Base-by-base conservation (phyloP, 2,888 invertebrate genomes). In the Drosophila aldrichi region DNA sequence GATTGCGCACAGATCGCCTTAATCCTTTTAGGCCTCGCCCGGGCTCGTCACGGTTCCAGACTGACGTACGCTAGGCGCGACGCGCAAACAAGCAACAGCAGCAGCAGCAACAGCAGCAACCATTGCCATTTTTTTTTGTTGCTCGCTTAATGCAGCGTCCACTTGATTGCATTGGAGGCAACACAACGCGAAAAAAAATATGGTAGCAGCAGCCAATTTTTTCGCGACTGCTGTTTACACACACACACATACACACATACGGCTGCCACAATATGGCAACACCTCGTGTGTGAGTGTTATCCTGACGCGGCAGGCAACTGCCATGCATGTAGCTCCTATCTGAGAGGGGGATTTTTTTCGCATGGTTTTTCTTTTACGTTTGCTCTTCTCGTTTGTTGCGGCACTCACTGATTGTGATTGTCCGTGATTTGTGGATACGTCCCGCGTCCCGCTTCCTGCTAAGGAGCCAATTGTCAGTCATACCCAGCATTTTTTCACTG, bases 1-100 rank as follows among this genome's bases (percentile, higher is more conserved):
- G 86, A 89, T 88, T 88, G 89, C 89, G 78, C 90, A 79, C 89
- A 89, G 89, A 89, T 90, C 88, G 90, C 89, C 90, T 89, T 90
- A 89, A 89, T 89, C 89, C 90, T 85, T 89, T 89, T 89, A 89
- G 86, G 82, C 82, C 79, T 60, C 57, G 44, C 68, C 55, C 29
- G 48, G 48, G 18, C 32, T 32, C 77, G 71, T 58, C 79, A 72
- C 48, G 75, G 62, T 57, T 61, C 64, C 69, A 43, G 57, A 46
- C 58, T 36, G 66, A 51, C 22, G 55, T 67, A 60, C 65, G 65
- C 51, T 67, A 55, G 68, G 64, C 75, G 61, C 67, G 69, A 62
- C 75, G 46, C 59, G 71, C 71, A 77, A 71, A 75, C 78, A 81
- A 57, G 44, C 55, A 34, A 29, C 29, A 65, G 6, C 25, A 25